These are phyloP conservation scores for Drosophila barbarae DNA, from an alignment of 2,888 invertebrate species.

Conservation along the genomic window DNA sequence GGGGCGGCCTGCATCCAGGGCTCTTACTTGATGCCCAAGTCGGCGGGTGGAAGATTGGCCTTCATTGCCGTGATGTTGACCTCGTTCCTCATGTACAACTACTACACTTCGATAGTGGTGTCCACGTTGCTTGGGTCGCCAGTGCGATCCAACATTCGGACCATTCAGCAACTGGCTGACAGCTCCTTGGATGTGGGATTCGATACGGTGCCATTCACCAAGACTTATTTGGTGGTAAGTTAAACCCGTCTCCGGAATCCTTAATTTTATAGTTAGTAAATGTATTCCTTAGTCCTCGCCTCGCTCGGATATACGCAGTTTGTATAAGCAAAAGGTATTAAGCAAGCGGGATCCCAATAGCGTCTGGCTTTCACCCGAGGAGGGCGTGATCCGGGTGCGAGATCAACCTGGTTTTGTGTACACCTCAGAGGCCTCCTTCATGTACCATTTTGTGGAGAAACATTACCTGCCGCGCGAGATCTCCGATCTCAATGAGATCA, in stretches of 20 bases:
- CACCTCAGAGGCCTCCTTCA: slow-evolving; percentile 70
- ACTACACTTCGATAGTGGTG: slow-evolving; percentile 84
- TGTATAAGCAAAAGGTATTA: slow-evolving; percentile 66
- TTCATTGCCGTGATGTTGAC: slow-evolving; percentile 72
- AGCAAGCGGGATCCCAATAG: slow-evolving; percentile 51
- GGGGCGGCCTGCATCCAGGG: slow-evolving; percentile 81
- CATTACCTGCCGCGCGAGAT: slow-evolving; percentile 75
- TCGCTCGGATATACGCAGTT: slow-evolving; percentile 61
- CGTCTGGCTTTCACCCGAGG: slow-evolving; percentile 62
- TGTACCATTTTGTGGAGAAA: slow-evolving; percentile 69
- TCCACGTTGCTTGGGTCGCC: slow-evolving; percentile 83
- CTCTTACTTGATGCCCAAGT: slow-evolving; percentile 79
- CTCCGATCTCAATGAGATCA: slow-evolving; percentile 77
- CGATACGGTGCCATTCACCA: slow-evolving; percentile 80
- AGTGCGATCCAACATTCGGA: slow-evolving; percentile 80
- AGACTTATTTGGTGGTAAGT: slow-evolving; percentile 70
- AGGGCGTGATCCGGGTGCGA: slow-evolving; percentile 69
- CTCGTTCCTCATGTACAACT: slow-evolving; percentile 82
- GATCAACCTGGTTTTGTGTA: slow-evolving; percentile 75
- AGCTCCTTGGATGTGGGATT: slow-evolving; percentile 82
- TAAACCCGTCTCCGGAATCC: too few relatives aligned
- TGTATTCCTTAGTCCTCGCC: slow-evolving; percentile 49
- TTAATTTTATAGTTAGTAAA: background rate
- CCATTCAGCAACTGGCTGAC: slow-evolving; percentile 81
- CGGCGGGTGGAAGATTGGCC: slow-evolving; percentile 78